These are phyloP conservation scores for Acanthiza pusilla DNA, from an alignment of 2,797 vertebrate species.

Conservation along the genomic window DNA sequence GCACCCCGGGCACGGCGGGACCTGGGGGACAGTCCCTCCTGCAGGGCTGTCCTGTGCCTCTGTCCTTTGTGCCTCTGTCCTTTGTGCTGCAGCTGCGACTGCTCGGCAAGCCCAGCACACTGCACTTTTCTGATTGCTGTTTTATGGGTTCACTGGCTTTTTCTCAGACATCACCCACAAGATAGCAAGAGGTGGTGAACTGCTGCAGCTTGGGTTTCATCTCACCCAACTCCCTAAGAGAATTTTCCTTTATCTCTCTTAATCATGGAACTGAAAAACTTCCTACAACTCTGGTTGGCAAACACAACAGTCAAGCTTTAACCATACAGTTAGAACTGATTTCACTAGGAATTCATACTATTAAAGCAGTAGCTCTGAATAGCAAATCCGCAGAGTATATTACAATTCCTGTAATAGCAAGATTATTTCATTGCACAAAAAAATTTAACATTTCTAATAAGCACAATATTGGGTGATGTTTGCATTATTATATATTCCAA, in stretches of 20 bases:
- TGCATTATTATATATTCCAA: not conserved
- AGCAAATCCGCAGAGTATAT: not conserved
- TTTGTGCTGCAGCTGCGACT: not conserved
- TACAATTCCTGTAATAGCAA: not conserved
- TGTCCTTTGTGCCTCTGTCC: not conserved
- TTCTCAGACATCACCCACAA: not conserved
- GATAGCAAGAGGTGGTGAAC: not conserved
- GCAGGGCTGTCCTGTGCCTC: not conserved
- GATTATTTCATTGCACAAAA: not conserved
- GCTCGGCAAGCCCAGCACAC: rapidly evolving
- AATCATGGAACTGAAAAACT: not conserved
- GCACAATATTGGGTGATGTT: not conserved
- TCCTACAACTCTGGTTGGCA: too few species aligned
- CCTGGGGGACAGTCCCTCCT: not conserved
- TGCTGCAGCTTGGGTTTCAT: not conserved
- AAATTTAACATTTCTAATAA: not conserved
- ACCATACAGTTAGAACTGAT: not conserved
- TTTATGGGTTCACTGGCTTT: not conserved
- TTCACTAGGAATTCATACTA: not conserved
- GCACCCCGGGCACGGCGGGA: not conserved
- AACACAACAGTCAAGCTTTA: not conserved
- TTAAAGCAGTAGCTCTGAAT: not conserved
- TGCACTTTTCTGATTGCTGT: rapidly evolving
- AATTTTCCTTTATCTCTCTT: not conserved
- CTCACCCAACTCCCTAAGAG: not conserved